Percentiles rank a stretch among this genome's conserved stretches.
Evolutionary conservation across 2,797 vertebrate genomes (phyloP).

Genomic region (Artibeus lituratus): DNA sequence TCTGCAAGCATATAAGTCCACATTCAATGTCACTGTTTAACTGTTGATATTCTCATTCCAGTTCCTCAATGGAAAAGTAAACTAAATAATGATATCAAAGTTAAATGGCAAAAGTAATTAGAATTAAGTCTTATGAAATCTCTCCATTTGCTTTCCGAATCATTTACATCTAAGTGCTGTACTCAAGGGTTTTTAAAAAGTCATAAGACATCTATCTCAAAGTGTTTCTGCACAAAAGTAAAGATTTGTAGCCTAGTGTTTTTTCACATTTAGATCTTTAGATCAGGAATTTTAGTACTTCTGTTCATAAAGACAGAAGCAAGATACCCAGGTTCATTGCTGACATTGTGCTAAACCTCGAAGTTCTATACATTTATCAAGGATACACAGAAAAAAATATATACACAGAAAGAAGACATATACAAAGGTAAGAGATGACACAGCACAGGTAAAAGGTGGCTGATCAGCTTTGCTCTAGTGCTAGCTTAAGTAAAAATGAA

Average conservation of each 20-base stretch:
- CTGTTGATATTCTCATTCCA: not conserved
- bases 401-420: not conserved
- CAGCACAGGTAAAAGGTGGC: not conserved
- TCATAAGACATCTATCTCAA: not conserved
- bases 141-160: slow-evolving; percentile 20
- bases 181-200: not conserved
- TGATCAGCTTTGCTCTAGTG: not conserved
- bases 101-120: slow-evolving; percentile 3
- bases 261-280: not conserved
- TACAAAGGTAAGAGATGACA: not conserved
- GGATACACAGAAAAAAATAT: not conserved
- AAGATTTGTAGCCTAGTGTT: not conserved
- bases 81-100: not conserved
- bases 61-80: not conserved
- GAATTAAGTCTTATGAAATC: not conserved
- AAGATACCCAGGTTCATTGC: not conserved
- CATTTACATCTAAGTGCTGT: not conserved
- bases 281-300: not conserved
- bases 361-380: not conserved
- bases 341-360: not conserved
- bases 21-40: not conserved
- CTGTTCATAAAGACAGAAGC: not conserved
- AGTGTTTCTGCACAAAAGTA: not conserved
- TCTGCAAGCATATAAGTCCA: not conserved
- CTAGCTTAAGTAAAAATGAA: not conserved